Base-by-base conservation (phyloP, 1,140 invertebrate species). In the Drosophila navojoa region DNA sequence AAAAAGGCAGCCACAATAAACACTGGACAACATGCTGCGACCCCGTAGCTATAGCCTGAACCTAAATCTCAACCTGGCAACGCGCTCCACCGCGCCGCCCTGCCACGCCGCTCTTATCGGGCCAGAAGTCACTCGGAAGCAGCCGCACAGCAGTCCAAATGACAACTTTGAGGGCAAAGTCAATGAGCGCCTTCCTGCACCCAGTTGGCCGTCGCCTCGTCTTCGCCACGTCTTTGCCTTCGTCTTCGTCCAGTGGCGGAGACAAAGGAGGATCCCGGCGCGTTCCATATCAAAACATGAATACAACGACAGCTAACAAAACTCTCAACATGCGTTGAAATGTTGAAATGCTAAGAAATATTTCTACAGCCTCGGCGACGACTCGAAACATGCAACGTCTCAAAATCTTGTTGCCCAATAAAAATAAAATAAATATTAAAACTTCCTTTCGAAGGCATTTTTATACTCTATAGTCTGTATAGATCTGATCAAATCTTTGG, bases 141-240 rank as follows among this genome's bases (percentile, higher is more conserved):
- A 73, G 69, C 57, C 50, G 76, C 60, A 67, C 76, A 69, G 45
- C 45, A 49, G 60, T 71, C 69, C 76, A 61, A 79, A 71, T 79
- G 82, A 87, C 80, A 89, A 89, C 79, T 89, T 84, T 71, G 84
- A 89, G 84, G 84, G 74, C 79, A 89, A 89, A 89, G 79, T 89
- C 79, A 89, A 89, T 89, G 77, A 89, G 85, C 59, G 74, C 77
- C 79, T 84, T 89, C 80, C 76, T 79, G 79, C 82, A 84, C 79
- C 76, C 77, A 79, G 79, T 82, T 79, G 75, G 47, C 38, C 25
- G 11, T 59, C 52, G 38, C 53, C 10, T 19, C 44, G 45, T 45
- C 11, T 53, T 59, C 52, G 40, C n/a, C n/a, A n/a, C n/a, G n/a
- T n/a, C n/a, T n/a, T n/a, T 77, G 47, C 38, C 25, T 15, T 59